These are phyloP conservation scores for Bovichtus diacanthus DNA, from an alignment of 2,797 vertebrate genomes.

Conservation along the genomic window DNA sequence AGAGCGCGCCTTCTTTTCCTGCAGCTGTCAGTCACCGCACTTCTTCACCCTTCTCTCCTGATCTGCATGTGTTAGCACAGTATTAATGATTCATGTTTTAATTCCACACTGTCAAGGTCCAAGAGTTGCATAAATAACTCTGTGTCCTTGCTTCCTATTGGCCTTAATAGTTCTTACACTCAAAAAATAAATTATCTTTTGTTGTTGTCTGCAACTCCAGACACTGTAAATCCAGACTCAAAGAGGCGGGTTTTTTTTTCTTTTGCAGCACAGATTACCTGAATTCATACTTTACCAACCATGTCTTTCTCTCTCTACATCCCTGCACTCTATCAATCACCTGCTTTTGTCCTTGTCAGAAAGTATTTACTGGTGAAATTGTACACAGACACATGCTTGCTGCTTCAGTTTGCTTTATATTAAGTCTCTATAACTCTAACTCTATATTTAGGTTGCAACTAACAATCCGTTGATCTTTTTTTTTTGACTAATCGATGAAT, in stretches of 20 bases:
- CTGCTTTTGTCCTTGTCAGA: conserved; percentile 15
- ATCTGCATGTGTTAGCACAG: conserved; percentile 41
- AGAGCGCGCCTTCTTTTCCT: conserved; percentile 2
- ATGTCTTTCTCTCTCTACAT: conserved; percentile 11
- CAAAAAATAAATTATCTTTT: conserved; percentile 14
- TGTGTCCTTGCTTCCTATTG: conserved; percentile 53
- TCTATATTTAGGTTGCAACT: background rate
- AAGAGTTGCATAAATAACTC: conserved; percentile 65
- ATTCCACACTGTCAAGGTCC: conserved; percentile 61
- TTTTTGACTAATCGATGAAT: background rate
- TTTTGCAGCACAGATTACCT: conserved; percentile 14
- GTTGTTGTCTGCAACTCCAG: conserved; percentile 34
- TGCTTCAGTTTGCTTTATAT: background rate
- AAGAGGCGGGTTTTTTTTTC: conserved; percentile 4
- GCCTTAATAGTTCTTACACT: conserved; percentile 36
- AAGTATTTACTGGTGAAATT: background rate
- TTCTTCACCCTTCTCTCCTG: conserved; percentile 19
- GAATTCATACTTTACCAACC: conserved; percentile 3
- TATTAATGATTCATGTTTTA: conserved; percentile 77
- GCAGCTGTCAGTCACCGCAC: conserved; percentile 13
- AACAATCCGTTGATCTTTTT: background rate
- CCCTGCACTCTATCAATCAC: background rate
- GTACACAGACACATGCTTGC: background rate
- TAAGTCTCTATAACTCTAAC: too few relatives aligned
- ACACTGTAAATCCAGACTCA: conserved; percentile 7